These are phyloP conservation scores for Saturnia pavonia DNA, from an alignment of 2,888 invertebrate genomes.

Conservation along the genomic window DNA sequence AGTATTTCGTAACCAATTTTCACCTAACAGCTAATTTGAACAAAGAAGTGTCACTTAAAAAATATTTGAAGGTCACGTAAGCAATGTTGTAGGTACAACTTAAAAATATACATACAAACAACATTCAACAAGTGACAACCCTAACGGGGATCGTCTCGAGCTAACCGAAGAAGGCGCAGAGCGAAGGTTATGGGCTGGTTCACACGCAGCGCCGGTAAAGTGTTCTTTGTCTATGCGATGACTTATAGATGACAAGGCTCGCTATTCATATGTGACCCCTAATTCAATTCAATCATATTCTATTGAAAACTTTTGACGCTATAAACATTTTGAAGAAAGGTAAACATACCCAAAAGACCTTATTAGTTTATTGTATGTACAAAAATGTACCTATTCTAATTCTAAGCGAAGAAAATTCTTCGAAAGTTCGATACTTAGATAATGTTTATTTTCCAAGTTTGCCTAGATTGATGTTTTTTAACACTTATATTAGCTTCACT, in stretches of 20 bases:
- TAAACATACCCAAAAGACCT: too few species aligned
- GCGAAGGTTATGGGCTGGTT: slow-evolving; percentile 51
- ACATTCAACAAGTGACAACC: neutral
- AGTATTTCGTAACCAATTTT: too few species aligned
- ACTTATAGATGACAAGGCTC: slow-evolving; percentile 28
- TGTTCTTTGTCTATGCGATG: slow-evolving; percentile 47
- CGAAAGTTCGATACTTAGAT: too few species aligned
- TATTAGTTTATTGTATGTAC: too few species aligned
- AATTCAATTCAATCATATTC: neutral
- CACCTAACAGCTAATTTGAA: too few species aligned
- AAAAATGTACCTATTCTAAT: too few species aligned
- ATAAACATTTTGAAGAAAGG: too few species aligned
- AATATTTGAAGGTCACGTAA: neutral
- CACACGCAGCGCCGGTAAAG: slow-evolving; percentile 50
- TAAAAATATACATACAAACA: neutral
- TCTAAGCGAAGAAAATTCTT: too few species aligned
- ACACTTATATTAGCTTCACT: too few species aligned
- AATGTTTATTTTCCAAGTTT: too few species aligned
- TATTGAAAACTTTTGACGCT: neutral
- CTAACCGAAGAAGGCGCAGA: slow-evolving; percentile 33
- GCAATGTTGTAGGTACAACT: neutral
- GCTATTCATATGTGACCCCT: slow-evolving; percentile 34
- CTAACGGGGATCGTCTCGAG: slow-evolving; percentile 16
- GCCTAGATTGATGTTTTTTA: too few species aligned
- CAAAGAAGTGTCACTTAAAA: neutral